Evolutionary conservation across 2,113 vertebrate species (phyloP).

Genomic region (human (Homo sapiens)): GRCh38 chrX:71448001-71448500

Average conservation of each 20-base stretch:
- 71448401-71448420: conserved; percentile 1
- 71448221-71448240: neutral
- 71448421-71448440: neutral
- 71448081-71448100: conserved; percentile 26
- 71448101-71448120: neutral
- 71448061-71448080: neutral
- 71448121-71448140: conserved; percentile 10
- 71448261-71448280: neutral
- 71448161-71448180: neutral
- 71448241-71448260: neutral
- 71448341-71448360: neutral
- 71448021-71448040: conserved; percentile 5
- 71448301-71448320: neutral
- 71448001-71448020: neutral
- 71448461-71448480: neutral
- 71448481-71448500: neutral
- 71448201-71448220: neutral
- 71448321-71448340: conserved; percentile 5
- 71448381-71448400: neutral
- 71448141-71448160: neutral
- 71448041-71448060: neutral
- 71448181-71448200: neutral
- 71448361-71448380: conserved; percentile 31
- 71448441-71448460: neutral
- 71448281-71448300: neutral